Evolutionary conservation across 2,113 vertebrate genomes (phyloP).

Genomic region (Lophotis ruficrista): DNA sequence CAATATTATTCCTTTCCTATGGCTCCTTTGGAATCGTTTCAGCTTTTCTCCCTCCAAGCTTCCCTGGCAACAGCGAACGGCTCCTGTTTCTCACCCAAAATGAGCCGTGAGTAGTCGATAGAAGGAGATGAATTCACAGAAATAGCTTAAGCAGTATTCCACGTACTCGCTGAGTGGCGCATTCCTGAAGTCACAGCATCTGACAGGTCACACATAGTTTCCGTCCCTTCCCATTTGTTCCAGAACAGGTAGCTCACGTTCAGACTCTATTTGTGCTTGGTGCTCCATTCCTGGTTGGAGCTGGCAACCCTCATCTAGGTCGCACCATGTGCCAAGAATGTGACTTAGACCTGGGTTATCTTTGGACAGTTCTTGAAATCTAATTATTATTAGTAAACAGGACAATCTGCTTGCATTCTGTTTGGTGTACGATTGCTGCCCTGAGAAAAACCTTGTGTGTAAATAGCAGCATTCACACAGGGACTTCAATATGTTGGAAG

Average conservation of each 20-base stretch:
- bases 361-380: constrained; percentile 8
- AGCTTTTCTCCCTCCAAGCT: not conserved
- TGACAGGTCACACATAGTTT: not conserved
- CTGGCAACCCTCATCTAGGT: not conserved
- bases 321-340: not conserved
- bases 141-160: not conserved
- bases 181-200: not conserved
- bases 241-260: not conserved
- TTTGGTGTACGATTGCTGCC: not conserved
- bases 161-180: not conserved
- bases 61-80: not conserved
- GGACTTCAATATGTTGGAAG: not conserved
- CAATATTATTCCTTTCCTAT: not conserved
- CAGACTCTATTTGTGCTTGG: not conserved
- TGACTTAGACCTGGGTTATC: not conserved
- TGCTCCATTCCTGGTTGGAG: not conserved
- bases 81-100: not conserved
- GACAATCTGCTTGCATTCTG: not conserved
- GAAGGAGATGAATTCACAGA: not conserved
- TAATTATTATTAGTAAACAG: constrained; percentile 20
- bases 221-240: not conserved
- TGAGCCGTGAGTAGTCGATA: not conserved
- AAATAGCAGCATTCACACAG: not conserved
- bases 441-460: not conserved
- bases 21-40: not conserved